A percentile compares a stretch with the other conserved stretches of the same genome.
Conservation (phyloP, 1,140 invertebrate genomes). For the Coenobita brevimanus region DNA sequence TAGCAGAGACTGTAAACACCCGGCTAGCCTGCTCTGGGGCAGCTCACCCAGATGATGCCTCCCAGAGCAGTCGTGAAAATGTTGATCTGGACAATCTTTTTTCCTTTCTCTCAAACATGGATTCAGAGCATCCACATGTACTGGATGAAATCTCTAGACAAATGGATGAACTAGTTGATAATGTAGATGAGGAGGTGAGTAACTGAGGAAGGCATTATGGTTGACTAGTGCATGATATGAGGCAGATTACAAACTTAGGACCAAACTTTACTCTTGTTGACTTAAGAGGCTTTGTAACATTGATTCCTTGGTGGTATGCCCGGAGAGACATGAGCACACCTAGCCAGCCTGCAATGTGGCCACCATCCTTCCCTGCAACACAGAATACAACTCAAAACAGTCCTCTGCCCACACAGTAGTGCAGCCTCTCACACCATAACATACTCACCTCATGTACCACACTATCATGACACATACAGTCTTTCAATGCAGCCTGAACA, state of each 20-base stretch:
- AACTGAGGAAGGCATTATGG: neutral
- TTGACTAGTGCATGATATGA: too few relatives aligned
- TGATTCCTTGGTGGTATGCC: too few relatives aligned
- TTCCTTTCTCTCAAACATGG: conserved; percentile 90
- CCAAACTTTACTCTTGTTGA: neutral
- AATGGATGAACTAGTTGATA: conserved; percentile 86
- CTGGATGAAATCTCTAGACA: conserved; percentile 89
- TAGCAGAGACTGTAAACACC: conserved; percentile 84
- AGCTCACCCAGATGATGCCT: conserved; percentile 75
- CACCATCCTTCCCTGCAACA: too few relatives aligned
- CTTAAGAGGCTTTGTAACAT: too few relatives aligned
- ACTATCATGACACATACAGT: too few relatives aligned
- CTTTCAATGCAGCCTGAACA: too few relatives aligned
- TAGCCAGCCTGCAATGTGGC: too few relatives aligned
- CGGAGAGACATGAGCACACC: too few relatives aligned
- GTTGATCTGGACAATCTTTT: conserved; percentile 95
- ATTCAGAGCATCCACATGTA: conserved; percentile 78
- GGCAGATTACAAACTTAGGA: neutral
- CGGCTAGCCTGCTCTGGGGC: conserved; percentile 50
- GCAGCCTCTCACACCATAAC: too few relatives aligned
- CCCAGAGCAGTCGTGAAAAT: conserved; percentile 78
- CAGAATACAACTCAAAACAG: too few relatives aligned
- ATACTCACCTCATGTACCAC: too few relatives aligned
- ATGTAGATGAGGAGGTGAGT: conserved; percentile 71
- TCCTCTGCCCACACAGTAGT: too few relatives aligned